Base-by-base conservation (phyloP, 1,140 invertebrate genomes). In the Whitmania pigra region DNA sequence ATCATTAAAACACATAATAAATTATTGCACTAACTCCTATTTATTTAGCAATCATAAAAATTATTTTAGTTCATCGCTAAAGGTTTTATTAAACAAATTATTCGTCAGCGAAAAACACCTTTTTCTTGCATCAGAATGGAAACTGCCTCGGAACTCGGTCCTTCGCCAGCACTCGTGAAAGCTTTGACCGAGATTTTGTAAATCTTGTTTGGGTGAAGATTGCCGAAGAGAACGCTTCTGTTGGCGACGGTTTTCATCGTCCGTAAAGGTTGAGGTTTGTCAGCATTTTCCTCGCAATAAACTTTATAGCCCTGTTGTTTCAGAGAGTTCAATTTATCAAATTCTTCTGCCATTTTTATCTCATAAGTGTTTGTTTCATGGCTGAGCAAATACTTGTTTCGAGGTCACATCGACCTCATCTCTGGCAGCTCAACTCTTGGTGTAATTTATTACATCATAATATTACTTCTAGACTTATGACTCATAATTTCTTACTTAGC, bases 151-250 rank as follows among this genome's bases (percentile, higher is more conserved):
- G 83, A 85, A 2, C 74, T 69, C 36, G 93, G 92, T 25, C 81
- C 80, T 81, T 96, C 92, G 78, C 94, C 94, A 73, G 95, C 89
- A 77, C 87, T 89, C 75, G 93, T 97, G 78, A 91, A 92, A 68
- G 94, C 94, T 75, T 93, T 83, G 76, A 97, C 89, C 92, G 91
- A 94, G 75, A 97, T 90, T 79, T 90, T 88, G 86, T 97, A 97
- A 79, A 94, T 89, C 69, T 92, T 96, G 92, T 92, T 97, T 74
- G 90, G 89, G 80, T 89, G 88, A 76, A 97, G 87, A 81, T 93
- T 90, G 80, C 93, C 89, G 81, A 97, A 85, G 69, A 89, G 82
- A 82, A 90, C 89, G 78, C 86, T 85, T 57, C 88, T 89, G 77
- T 86, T 75, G 49, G 80, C 76, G 22, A 82, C 86, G 80, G 91